Evolutionary conservation across 2,888 invertebrate genomes (phyloP).

Genomic region (Mesochorus sp.): DNA sequence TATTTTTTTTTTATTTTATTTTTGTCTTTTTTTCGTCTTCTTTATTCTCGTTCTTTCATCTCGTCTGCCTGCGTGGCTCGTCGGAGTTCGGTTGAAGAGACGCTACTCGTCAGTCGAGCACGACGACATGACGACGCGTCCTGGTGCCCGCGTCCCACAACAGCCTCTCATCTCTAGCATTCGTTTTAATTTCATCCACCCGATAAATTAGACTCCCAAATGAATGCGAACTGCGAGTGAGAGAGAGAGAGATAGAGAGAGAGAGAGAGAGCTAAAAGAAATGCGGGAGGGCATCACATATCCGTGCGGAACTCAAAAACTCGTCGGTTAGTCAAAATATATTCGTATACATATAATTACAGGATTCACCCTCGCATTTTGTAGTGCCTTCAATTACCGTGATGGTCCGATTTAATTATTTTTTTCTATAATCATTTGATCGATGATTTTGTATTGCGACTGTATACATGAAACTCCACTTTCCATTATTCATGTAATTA

Average conservation of each 20-base stretch:
- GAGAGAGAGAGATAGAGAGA: slow-evolving; percentile 28
- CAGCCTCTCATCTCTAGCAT: slow-evolving; percentile 63
- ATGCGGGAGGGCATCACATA: slow-evolving; percentile 37
- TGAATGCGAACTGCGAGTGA: slow-evolving; percentile 65
- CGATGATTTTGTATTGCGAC: slow-evolving; percentile 25
- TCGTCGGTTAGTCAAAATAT: slow-evolving; percentile 40
- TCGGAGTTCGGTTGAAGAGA: slow-evolving; percentile 10
- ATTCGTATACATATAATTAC: no score
- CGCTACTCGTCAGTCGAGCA: slow-evolving; percentile 27
- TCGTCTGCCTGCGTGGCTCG: slow-evolving; percentile 15
- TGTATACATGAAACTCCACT: no score
- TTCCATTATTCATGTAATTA: neutral
- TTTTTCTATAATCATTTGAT: no score
- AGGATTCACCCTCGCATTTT: no score
- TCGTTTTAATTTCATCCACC: slow-evolving; percentile 76
- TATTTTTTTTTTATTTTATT: slow-evolving; percentile 59
- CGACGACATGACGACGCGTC: slow-evolving; percentile 51
- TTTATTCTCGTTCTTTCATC: slow-evolving; percentile 28
- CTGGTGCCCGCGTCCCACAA: slow-evolving; percentile 10
- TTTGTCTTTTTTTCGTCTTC: slow-evolving; percentile 48
- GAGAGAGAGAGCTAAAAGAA: slow-evolving; percentile 22
- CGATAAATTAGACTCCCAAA: slow-evolving; percentile 79
- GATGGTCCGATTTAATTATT: no score
- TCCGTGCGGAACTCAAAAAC: slow-evolving; percentile 58
- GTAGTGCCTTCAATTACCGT: no score